Base-by-base conservation (phyloP, 2,113 vertebrate genomes). In the Eulemur rufifrons region DNA sequence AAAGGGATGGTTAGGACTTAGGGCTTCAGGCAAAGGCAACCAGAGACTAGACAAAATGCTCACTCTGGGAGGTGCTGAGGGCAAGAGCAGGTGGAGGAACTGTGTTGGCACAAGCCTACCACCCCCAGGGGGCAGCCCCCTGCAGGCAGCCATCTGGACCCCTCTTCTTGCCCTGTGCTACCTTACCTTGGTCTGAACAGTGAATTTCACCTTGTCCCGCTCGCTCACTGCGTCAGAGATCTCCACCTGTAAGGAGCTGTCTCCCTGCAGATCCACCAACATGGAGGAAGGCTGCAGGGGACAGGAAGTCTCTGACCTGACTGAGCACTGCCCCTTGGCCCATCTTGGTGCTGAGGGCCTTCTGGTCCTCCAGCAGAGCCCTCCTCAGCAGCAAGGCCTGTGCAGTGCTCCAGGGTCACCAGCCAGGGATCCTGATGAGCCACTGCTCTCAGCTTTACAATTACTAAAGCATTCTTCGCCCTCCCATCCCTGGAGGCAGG, bases 141-240 rank as follows among this genome's bases (percentile, higher is more conserved):
- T 20, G 4, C 6, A 69, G 3, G 47, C 18, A 82, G 54, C 56
- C 32, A 25, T 39, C 20, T 17, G 27, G 52, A 18, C 25, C 0
- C 47, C 11, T 37, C 23, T 45, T 37, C 1, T 0, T 2, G 8
- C 8, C 59, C 21, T 7, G 0, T 9, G 20, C 10, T 13, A 20
- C 54, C 80, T 87, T 94, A 96, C 97, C 96, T 96, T 97, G 88
- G 96, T 97, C 52, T 97, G 97, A 66, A 97, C 89, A 0, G 97
- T 98, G 92, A 98, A 97, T 29, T 98, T 98, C 92, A 98, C 97
- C 56, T 97, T 97, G 91, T 98, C 98, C 61, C 47, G 12, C 87
- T 98, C 87, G 1, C 97, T 97, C 74, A 97, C 76, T 0, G 95
- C 93, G 6, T 98, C 96, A 0, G 95, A 97, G 85, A 97, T 96